A percentile compares a stretch with the other conserved stretches of the same genome.
phyloP scores from a whole-genome alignment of 2,113 vertebrate genomes.

The Otus sunia region DNA sequence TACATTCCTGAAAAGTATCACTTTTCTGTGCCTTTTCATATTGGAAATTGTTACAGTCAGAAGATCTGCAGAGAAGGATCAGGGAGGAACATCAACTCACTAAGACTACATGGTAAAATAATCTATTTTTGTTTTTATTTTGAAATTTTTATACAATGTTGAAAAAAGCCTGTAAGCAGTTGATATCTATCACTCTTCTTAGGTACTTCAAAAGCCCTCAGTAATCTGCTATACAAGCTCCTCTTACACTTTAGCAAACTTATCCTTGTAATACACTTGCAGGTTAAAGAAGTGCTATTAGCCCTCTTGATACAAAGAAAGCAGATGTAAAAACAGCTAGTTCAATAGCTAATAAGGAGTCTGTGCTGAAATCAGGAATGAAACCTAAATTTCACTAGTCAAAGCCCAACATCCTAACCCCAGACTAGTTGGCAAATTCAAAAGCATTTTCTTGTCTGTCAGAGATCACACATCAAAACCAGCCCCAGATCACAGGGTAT shows the following conservation, averaged over 20 bases:
- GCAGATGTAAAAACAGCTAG: not conserved
- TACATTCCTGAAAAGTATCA: not conserved
- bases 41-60: not conserved
- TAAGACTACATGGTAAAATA: not conserved
- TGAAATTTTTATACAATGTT: not conserved
- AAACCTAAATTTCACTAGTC: not conserved
- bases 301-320: not conserved
- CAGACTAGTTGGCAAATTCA: not conserved
- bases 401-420: not conserved
- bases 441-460: not conserved
- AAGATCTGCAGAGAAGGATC: not conserved
- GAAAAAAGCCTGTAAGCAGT: not conserved
- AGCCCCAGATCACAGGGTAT: not conserved
- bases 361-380: not conserved
- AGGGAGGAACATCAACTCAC: not conserved
- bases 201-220: not conserved
- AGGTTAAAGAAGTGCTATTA: not conserved
- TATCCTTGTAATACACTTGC: not conserved
- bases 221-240: not conserved
- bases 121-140: not conserved
- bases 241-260: not conserved
- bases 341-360: not conserved
- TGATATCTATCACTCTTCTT: not conserved
- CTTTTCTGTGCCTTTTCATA: not conserved
- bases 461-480: not conserved